A percentile compares a stretch with the other conserved stretches of the same genome.
Conservation (phyloP, 2,797 vertebrate species). For the Distichodus sexfasciatus region DNA sequence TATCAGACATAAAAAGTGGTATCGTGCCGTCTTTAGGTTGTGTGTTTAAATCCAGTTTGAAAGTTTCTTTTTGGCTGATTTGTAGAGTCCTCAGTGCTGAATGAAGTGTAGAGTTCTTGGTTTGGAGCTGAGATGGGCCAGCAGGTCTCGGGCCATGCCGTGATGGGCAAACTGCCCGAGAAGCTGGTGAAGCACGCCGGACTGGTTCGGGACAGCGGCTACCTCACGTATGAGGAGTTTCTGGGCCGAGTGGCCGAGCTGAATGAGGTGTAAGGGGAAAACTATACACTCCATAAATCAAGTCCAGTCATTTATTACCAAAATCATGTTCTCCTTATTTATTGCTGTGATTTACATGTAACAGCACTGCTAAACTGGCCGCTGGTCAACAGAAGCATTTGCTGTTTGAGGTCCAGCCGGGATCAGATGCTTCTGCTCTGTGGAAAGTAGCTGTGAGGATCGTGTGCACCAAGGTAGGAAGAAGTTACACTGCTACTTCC, state of each 20-base stretch:
- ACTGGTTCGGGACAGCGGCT: constrained; percentile 90
- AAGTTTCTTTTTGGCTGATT: not conserved
- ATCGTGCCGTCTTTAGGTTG: too few relatives aligned
- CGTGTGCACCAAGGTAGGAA: constrained; percentile 97
- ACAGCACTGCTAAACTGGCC: constrained; percentile 87
- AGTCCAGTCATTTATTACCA: not conserved
- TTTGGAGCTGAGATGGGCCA: constrained; percentile 83
- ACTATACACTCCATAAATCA: too few relatives aligned
- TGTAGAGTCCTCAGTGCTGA: constrained; percentile 49
- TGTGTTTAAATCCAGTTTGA: not conserved
- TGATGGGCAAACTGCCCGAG: constrained; percentile 90
- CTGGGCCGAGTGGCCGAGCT: constrained; percentile 92
- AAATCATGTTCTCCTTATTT: not conserved
- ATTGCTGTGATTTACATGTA: not conserved
- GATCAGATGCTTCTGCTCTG: constrained; percentile 90
- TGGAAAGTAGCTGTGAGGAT: constrained; percentile 94
- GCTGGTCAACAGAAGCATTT: constrained; percentile 93
- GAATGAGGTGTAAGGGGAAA: constrained; percentile 88
- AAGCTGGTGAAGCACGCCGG: constrained; percentile 89
- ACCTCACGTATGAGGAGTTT: constrained; percentile 95
- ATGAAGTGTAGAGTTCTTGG: constrained; percentile 53
- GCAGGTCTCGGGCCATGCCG: constrained; percentile 87
- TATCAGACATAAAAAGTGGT: too few relatives aligned
- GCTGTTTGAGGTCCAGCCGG: constrained; percentile 93
- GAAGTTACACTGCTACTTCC: constrained; percentile 47